A percentile compares a stretch with the other conserved stretches of the same genome.
Evolutionary conservation across 2,888 invertebrate species (phyloP).

Genomic region (Aelia acuminata): DNA sequence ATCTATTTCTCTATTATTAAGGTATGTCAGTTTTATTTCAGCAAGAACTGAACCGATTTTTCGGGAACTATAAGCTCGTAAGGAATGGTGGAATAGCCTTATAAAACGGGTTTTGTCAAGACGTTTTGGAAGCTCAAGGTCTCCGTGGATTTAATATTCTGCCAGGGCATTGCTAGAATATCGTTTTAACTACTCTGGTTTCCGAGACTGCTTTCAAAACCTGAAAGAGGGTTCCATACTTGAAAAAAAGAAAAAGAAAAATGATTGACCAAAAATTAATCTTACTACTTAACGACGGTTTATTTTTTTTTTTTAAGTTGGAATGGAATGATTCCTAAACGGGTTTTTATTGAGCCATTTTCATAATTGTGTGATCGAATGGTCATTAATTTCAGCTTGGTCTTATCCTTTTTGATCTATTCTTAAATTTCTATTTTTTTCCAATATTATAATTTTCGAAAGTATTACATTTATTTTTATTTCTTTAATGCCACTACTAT

Average conservation of each 20-base stretch:
- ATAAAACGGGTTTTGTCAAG: constrained; percentile 44
- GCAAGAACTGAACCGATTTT: neutral
- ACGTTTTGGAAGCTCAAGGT: constrained; percentile 32
- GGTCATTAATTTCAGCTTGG: no score
- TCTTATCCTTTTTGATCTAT: no score
- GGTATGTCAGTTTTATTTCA: neutral
- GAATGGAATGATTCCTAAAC: no score
- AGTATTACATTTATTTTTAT: no score
- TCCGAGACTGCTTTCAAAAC: neutral
- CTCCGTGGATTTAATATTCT: constrained; percentile 17
- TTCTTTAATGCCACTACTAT: no score
- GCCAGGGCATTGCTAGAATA: neutral
- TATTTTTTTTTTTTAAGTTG: no score
- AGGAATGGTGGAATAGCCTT: constrained; percentile 20
- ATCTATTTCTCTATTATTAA: neutral
- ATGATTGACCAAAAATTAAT: no score
- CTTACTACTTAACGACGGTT: no score
- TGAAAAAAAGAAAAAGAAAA: neutral
- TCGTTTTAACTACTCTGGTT: neutral
- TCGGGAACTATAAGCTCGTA: neutral
- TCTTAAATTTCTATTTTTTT: no score
- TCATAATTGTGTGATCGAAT: no score
- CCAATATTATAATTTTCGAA: no score
- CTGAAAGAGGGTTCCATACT: neutral
- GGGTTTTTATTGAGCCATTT: no score